These are phyloP conservation scores for Theretra japonica DNA, from an alignment of 2,888 invertebrate species.

Conservation along the genomic window DNA sequence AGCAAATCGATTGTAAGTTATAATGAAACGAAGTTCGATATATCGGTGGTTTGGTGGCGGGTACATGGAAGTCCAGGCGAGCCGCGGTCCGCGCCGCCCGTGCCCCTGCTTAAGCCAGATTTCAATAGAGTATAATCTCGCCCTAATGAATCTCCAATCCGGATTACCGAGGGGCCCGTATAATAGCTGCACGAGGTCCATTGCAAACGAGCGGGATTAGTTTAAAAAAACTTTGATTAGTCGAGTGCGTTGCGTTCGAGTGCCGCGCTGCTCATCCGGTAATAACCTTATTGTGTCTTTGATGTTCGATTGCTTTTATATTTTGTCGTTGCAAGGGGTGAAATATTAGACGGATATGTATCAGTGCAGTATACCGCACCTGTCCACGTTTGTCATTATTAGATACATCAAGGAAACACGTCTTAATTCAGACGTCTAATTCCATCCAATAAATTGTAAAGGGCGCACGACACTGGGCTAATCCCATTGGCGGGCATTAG, in stretches of 20 bases:
- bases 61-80: slow-evolving; percentile 18
- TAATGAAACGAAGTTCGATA: slow-evolving; percentile 32
- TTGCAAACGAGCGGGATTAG: slow-evolving; percentile 72
- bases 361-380: background rate
- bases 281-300: slow-evolving; percentile 33
- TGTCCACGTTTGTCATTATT: slow-evolving; percentile 22
- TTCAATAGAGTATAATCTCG: slow-evolving; percentile 85
- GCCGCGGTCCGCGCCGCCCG: slow-evolving; percentile 56
- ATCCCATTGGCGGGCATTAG: slow-evolving; percentile 83
- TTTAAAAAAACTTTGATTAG: slow-evolving; percentile 79
- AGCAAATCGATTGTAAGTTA: slow-evolving; percentile 17
- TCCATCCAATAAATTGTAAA: slow-evolving; percentile 79
- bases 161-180: slow-evolving; percentile 78
- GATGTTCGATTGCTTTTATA: slow-evolving; percentile 7
- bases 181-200: slow-evolving; percentile 71
- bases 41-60: slow-evolving; percentile 27
- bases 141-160: slow-evolving; percentile 85
- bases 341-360: background rate
- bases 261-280: slow-evolving; percentile 30
- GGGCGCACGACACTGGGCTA: slow-evolving; percentile 78
- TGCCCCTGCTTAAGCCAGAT: slow-evolving; percentile 76
- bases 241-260: slow-evolving; percentile 50
- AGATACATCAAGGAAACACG: slow-evolving; percentile 43
- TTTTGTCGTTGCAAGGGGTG: background rate
- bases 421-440: slow-evolving; percentile 69